Evolutionary conservation across 92 coral and sea anemone species (phyloP).

Genomic region (Parazoanthus darwini): DNA sequence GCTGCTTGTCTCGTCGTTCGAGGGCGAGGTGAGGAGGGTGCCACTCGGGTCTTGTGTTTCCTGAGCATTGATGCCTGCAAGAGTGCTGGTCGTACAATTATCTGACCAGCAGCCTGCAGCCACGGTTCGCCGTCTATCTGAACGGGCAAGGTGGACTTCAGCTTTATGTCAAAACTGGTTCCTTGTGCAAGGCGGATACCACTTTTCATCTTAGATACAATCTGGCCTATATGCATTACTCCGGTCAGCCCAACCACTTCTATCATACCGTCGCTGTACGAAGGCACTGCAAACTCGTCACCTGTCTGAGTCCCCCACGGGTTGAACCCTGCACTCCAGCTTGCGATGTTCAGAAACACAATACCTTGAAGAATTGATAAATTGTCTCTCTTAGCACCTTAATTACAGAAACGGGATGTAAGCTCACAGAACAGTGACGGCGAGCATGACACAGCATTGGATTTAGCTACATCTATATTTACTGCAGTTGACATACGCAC

Average conservation of each 20-base stretch:
- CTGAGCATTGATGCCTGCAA: constrained; percentile 52
- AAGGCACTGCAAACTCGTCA: constrained; percentile 58
- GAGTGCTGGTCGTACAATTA: constrained; percentile 75
- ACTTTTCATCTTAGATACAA: constrained; percentile 76
- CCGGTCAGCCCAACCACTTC: constrained; percentile 90
- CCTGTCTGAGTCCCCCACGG: constrained; percentile 85
- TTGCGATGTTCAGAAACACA: constrained; percentile 73
- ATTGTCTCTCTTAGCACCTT: constrained; percentile 62
- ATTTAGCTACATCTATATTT: neutral
- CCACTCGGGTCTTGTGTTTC: neutral
- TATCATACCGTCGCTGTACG: constrained; percentile 66
- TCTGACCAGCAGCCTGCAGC: constrained; percentile 83
- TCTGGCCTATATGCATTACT: constrained; percentile 90
- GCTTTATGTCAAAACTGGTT: constrained; percentile 66
- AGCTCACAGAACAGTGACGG: neutral
- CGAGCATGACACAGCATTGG: neutral
- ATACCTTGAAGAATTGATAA: constrained; percentile 78
- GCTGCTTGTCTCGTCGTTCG: too few species aligned
- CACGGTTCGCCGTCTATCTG: constrained; percentile 94
- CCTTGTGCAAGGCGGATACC: constrained; percentile 88
- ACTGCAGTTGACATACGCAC: neutral
- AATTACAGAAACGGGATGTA: neutral
- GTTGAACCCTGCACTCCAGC: constrained; percentile 92
- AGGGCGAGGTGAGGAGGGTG: neutral
- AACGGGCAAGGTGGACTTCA: constrained; percentile 84